Evolutionary conservation across 2,113 vertebrate species (phyloP).

Genomic region (Vombatus ursinus): DNA sequence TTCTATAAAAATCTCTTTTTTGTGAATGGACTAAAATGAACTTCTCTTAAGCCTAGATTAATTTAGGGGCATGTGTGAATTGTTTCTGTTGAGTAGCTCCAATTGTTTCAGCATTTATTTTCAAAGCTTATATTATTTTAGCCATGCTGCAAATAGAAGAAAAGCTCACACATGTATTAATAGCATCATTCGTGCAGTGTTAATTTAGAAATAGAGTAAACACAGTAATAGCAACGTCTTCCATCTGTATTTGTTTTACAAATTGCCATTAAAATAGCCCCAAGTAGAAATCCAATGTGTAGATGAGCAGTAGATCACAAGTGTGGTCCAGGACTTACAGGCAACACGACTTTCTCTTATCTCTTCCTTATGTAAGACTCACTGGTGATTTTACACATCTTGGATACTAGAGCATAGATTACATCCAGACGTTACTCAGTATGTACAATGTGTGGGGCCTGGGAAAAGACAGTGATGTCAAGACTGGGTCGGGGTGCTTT

Average conservation of each 20-base stretch:
- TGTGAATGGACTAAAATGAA: not conserved
- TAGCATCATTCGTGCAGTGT: constrained; percentile 49
- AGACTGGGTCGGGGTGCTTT: not conserved
- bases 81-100: constrained; percentile 4
- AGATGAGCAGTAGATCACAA: constrained; percentile 35
- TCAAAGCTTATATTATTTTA: constrained; percentile 35
- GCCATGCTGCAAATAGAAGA: not conserved
- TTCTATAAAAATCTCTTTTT: not conserved
- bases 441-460: not conserved
- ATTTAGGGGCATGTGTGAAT: not conserved
- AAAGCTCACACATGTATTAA: constrained; percentile 62
- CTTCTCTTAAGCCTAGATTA: constrained; percentile 25
- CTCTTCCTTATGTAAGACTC: not conserved
- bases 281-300: constrained; percentile 44
- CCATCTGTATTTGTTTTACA: constrained; percentile 56
- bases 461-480: not conserved
- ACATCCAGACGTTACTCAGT: not conserved
- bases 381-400: not conserved
- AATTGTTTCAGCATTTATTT: constrained; percentile 55
- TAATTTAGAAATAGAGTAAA: constrained; percentile 61
- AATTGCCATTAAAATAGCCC: constrained; percentile 62
- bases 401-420: not conserved
- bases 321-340: not conserved
- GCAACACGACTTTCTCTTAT: not conserved
- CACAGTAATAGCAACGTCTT: constrained; percentile 27